Conservation (phyloP, 92 coral and sea anemone genomes). For the Actinernus sp. region DNA sequence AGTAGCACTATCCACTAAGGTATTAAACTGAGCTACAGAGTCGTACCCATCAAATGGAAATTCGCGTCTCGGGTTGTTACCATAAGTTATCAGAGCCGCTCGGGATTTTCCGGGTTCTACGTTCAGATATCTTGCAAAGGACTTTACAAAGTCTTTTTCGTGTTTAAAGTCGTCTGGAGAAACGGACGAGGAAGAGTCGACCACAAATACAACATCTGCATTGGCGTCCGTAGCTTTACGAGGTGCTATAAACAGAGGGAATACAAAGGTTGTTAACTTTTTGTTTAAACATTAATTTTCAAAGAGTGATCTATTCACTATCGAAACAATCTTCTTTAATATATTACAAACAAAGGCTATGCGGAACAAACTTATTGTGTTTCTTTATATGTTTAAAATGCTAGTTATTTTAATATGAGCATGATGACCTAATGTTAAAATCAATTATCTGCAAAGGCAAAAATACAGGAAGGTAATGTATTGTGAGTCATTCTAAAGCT, state of each 20-base stretch:
- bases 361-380: too few relatives aligned
- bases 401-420: too few relatives aligned
- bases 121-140: constrained; percentile 33
- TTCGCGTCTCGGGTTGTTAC: constrained; percentile 18
- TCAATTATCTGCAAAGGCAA: too few relatives aligned
- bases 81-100: constrained; percentile 56
- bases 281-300: too few relatives aligned
- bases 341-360: too few relatives aligned
- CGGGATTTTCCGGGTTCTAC: constrained; percentile 51
- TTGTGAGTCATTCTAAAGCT: too few relatives aligned
- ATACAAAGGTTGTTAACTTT: too few relatives aligned
- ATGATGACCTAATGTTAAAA: too few relatives aligned
- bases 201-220: constrained; percentile 60
- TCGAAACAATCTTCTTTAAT: too few relatives aligned
- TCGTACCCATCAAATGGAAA: constrained; percentile 18
- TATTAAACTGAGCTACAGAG: constrained; percentile 15
- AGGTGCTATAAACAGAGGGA: constrained; percentile 13
- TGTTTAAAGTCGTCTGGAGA: constrained; percentile 50
- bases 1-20: constrained; percentile 40
- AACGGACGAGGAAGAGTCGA: constrained; percentile 70
- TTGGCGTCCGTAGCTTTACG: constrained; percentile 24
- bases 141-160: constrained; percentile 52
- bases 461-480: too few relatives aligned
- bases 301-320: too few relatives aligned
- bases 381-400: too few relatives aligned